Percentiles rank a stretch among this genome's conserved stretches.
Evolutionary conservation across 2,888 invertebrate genomes (phyloP).

Genomic region (Zootermopsis nevadensis): DNA sequence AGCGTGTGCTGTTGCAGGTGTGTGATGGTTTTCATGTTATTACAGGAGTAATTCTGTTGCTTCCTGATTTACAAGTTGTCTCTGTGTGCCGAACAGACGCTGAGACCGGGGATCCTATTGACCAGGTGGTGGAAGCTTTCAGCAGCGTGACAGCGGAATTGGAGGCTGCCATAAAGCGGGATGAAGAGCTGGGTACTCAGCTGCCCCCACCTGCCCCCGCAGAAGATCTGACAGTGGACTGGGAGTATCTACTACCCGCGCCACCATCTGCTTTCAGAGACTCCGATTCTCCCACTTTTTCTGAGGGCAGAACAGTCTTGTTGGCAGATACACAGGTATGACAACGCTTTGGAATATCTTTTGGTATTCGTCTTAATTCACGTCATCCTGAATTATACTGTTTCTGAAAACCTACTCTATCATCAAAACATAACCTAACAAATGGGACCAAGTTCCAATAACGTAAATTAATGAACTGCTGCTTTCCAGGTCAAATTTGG

Average conservation of each 20-base stretch:
- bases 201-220: background rate
- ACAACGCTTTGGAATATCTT: background rate
- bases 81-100: background rate
- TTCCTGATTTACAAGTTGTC: too few relatives aligned
- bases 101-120: background rate
- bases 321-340: constrained; percentile 50
- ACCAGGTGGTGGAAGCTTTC: constrained; percentile 46
- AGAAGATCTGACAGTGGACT: constrained; percentile 57
- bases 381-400: too few relatives aligned
- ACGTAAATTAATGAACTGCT: too few relatives aligned
- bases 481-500: too few relatives aligned
- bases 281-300: constrained; percentile 55
- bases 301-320: constrained; percentile 55
- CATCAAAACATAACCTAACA: too few relatives aligned
- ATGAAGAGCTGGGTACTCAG: background rate
- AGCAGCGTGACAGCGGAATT: constrained; percentile 44
- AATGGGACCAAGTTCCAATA: too few relatives aligned
- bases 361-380: too few relatives aligned
- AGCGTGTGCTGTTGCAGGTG: too few relatives aligned
- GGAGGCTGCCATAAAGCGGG: constrained; percentile 12
- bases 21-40: too few relatives aligned
- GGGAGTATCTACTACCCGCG: constrained; percentile 71
- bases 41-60: too few relatives aligned
- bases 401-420: too few relatives aligned
- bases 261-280: constrained; percentile 71